phyloP scores from a whole-genome alignment of 2,797 vertebrate genomes.

The Columba guinea region DNA sequence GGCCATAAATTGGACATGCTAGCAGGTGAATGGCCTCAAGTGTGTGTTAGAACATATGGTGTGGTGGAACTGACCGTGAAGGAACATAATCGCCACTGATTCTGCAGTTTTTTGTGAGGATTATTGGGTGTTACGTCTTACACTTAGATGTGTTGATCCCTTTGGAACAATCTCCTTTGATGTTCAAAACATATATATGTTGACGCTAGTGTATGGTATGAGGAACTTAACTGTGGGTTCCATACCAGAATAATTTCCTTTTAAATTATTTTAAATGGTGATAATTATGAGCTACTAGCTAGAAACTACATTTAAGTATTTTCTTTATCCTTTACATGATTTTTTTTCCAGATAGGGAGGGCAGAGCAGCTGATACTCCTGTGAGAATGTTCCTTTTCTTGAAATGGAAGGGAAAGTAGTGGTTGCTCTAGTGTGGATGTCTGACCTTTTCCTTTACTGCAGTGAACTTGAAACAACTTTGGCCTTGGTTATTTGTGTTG shows the following conservation, averaged over 20 bases:
- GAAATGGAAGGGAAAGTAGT: not conserved
- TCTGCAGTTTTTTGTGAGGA: not conserved
- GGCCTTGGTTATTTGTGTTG: not conserved
- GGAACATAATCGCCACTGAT: too few species aligned
- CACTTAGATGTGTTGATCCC: not conserved
- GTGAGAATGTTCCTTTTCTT: not conserved
- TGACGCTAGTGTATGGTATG: not conserved
- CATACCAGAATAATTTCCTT: not conserved
- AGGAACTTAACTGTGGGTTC: not conserved
- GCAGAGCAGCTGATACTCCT: not conserved
- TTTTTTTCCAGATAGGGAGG: not conserved
- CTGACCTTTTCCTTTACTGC: not conserved
- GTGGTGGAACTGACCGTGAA: not conserved
- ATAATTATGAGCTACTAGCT: not conserved
- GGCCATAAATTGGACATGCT: fast-evolving
- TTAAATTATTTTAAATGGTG: not conserved
- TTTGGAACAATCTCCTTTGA: not conserved
- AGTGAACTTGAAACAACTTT: not conserved
- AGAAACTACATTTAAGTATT: not conserved
- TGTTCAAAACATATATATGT: not conserved
- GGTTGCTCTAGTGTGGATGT: not conserved
- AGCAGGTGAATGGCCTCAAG: not conserved
- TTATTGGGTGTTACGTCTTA: not conserved
- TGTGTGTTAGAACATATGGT: not conserved
- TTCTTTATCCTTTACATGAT: not conserved